Percentiles rank a stretch among this genome's conserved stretches.
Conservation (phyloP, 2,113 vertebrate genomes). For the Pteronura brasiliensis region DNA sequence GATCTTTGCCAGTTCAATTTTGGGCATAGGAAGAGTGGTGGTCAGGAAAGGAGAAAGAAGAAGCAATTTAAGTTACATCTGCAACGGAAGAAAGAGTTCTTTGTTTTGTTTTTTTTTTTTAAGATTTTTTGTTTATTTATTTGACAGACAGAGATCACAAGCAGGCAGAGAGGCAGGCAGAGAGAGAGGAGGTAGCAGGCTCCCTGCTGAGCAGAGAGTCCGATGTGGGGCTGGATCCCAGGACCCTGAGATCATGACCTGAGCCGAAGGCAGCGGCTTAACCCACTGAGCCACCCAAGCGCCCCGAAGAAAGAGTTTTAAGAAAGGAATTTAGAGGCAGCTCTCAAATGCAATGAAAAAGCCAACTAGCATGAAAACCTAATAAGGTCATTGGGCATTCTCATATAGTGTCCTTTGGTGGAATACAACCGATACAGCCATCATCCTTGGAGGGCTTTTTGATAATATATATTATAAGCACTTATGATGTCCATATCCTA, state of each 20-base stretch:
- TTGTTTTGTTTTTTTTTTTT: no score
- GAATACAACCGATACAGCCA: background rate
- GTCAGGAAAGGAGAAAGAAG: background rate
- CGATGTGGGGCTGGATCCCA: no score
- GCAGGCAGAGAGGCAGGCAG: no score
- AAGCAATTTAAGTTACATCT: background rate
- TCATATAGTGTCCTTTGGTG: background rate
- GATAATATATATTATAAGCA: background rate
- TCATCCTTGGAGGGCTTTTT: background rate
- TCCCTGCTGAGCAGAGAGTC: no score
- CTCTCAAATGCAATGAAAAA: background rate
- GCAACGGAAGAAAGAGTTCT: background rate
- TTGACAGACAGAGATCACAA: no score
- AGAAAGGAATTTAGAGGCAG: background rate
- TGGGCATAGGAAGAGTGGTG: background rate
- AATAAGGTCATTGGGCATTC: background rate
- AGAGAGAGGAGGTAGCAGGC: no score
- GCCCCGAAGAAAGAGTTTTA: background rate
- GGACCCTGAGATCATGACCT: no score
- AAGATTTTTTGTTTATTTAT: no score
- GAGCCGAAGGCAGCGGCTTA: no score
- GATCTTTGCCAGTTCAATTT: background rate
- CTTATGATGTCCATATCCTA: background rate
- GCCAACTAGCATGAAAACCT: background rate
- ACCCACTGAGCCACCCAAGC: no score